These are phyloP conservation scores for Corydoras maculifer DNA, from an alignment of 2,113 vertebrate species.

Conservation along the genomic window DNA sequence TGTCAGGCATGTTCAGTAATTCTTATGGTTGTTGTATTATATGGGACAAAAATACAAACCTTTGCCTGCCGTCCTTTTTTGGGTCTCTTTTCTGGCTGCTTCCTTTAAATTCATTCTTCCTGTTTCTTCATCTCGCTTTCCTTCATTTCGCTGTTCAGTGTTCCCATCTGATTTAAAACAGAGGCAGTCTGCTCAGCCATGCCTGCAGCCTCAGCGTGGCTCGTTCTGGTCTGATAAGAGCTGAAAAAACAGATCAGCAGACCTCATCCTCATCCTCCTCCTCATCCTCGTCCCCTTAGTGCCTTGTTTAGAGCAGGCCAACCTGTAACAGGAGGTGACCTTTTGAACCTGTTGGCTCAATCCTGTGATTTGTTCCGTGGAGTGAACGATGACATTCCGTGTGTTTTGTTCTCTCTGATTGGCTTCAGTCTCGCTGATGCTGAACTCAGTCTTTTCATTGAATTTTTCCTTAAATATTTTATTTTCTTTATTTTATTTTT, in stretches of 20 bases:
- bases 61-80: no score
- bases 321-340: slow-evolving; percentile 42
- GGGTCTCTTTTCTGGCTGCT: background rate
- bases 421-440: no score
- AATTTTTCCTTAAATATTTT: background rate
- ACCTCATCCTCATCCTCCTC: slow-evolving; percentile 31
- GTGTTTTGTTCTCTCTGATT: no score
- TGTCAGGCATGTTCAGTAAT: background rate
- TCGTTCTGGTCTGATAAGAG: slow-evolving; percentile 58
- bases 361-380: slow-evolving; percentile 17
- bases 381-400: no score
- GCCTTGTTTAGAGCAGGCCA: slow-evolving; percentile 16
- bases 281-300: slow-evolving; percentile 22
- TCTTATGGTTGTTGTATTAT: no score
- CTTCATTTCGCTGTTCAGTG: slow-evolving; percentile 14
- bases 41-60: no score
- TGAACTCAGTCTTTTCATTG: background rate
- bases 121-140: slow-evolving; percentile 1
- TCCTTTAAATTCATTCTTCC: slow-evolving; percentile 18
- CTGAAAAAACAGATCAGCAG: slow-evolving; percentile 34
- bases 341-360: slow-evolving; percentile 44
- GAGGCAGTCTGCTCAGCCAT: slow-evolving; percentile 54
- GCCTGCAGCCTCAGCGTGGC: slow-evolving; percentile 49
- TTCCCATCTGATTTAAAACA: slow-evolving; percentile 54
- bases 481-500: background rate